Conservation (phyloP, 2,113 vertebrate genomes). For the Parotia lawesii region DNA sequence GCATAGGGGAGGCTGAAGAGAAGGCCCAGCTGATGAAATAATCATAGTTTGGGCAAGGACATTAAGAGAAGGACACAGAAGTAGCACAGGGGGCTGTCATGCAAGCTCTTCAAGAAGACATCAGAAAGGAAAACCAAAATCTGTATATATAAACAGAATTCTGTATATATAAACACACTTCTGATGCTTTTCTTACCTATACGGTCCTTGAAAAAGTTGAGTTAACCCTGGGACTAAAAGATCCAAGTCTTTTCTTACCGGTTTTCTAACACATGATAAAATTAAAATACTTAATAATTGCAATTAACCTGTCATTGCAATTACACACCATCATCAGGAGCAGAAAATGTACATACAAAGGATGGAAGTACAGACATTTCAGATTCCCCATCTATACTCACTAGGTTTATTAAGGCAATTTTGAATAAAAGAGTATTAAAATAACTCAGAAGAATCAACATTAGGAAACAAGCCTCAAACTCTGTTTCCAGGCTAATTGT, state of each 20-base stretch:
- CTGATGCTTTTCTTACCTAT: neutral
- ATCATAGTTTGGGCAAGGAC: neutral
- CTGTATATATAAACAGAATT: neutral
- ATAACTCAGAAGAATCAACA: neutral
- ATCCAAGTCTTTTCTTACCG: neutral
- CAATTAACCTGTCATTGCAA: neutral
- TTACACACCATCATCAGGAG: neutral
- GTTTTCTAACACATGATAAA: neutral
- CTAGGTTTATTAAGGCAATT: neutral
- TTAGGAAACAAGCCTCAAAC: neutral
- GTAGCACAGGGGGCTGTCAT: neutral
- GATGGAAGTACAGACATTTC: neutral
- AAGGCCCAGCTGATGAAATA: neutral
- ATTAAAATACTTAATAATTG: neutral
- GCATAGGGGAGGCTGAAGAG: neutral
- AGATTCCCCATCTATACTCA: neutral
- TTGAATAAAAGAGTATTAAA: neutral
- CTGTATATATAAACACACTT: neutral
- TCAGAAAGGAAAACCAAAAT: neutral
- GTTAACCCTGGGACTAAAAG: neutral
- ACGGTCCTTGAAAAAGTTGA: neutral
- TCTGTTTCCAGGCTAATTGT: neutral
- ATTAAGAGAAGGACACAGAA: neutral
- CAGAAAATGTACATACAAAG: neutral
- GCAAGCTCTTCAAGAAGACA: neutral